phyloP scores from a whole-genome alignment of 2,888 invertebrate species.

The Galerucella nymphaeae region DNA sequence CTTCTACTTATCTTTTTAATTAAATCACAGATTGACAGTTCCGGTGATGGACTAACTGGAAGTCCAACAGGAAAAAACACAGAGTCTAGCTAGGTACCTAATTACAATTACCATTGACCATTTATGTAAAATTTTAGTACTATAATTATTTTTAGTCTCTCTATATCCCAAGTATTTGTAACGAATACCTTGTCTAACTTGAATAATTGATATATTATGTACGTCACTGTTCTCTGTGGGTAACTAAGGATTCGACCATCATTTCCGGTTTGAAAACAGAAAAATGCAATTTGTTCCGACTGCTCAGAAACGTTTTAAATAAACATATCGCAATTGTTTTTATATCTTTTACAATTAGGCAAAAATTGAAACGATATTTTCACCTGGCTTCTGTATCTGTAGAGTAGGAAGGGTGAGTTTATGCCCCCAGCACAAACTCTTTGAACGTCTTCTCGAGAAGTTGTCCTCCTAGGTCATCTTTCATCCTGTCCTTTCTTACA shows the following conservation, averaged over 20 bases:
- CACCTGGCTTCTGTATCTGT: no score
- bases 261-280: conserved; percentile 59
- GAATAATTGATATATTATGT: conserved; percentile 1
- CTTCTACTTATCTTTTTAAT: conserved; percentile 42
- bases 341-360: no score
- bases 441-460: no score
- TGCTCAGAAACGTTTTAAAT: conserved; percentile 53
- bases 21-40: conserved; percentile 35
- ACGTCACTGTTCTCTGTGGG: conserved; percentile 29
- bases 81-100: background rate
- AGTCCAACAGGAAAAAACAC: background rate
- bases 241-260: conserved; percentile 55
- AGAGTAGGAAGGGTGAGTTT: no score
- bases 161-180: no score
- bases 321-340: conserved; percentile 36
- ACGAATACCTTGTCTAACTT: background rate
- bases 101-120: no score
- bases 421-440: no score
- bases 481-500: no score
- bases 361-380: no score
- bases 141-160: no score
- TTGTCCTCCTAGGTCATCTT: no score
- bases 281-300: conserved; percentile 56
- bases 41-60: conserved; percentile 26
- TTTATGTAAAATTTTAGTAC: no score